Conservation (phyloP, 2,797 vertebrate genomes). For the Rhinophrynus dorsalis region DNA sequence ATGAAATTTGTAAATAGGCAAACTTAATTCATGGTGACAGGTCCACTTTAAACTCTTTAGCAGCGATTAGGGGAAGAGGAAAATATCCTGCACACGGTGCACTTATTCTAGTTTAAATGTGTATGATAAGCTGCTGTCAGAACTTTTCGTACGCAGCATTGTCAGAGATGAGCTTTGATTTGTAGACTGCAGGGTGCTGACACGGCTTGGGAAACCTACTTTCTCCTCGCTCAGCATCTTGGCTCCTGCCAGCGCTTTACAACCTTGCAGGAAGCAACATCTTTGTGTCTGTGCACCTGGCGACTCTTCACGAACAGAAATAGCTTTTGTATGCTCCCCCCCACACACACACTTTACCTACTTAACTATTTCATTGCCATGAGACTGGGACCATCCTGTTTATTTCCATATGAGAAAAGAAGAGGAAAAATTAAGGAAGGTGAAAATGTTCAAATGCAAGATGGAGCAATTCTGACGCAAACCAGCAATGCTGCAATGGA, state of each 20-base stretch:
- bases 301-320: slow-evolving; percentile 23
- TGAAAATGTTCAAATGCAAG: background rate
- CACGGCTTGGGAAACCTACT: slow-evolving; percentile 9
- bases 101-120: too few relatives aligned
- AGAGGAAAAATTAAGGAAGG: background rate
- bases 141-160: background rate
- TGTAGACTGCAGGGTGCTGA: slow-evolving; percentile 26
- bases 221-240: slow-evolving; percentile 24
- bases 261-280: background rate
- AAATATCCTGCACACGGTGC: too few relatives aligned
- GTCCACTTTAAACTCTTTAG: too few relatives aligned
- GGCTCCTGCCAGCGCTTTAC: background rate
- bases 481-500: too few relatives aligned
- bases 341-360: too few relatives aligned
- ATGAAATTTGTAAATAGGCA: too few relatives aligned
- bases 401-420: background rate
- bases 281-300: slow-evolving; percentile 39
- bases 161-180: slow-evolving; percentile 15
- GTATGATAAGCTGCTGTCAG: background rate
- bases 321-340: background rate
- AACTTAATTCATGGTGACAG: too few relatives aligned
- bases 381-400: background rate
- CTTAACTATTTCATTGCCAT: slow-evolving; percentile 2
- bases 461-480: background rate
- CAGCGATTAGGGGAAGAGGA: too few relatives aligned